These are phyloP conservation scores for Tribolium freemani DNA, from an alignment of 2,888 invertebrate species.

Conservation along the genomic window DNA sequence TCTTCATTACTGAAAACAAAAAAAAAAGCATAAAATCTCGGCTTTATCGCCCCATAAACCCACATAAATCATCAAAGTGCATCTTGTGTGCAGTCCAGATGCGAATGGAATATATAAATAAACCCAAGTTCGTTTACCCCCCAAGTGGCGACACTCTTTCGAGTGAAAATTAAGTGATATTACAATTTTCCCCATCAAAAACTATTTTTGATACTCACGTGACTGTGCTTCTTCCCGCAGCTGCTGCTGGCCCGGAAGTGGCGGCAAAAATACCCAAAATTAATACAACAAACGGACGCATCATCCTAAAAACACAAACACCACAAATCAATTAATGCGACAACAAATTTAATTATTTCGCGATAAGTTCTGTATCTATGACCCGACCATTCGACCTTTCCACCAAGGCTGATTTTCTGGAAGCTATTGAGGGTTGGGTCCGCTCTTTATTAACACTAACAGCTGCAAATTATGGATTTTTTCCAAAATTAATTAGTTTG, in stretches of 20 bases:
- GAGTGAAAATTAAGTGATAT: background rate
- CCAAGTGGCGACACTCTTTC: slow-evolving; percentile 13
- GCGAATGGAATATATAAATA: slow-evolving; percentile 50
- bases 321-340: slow-evolving; percentile 21
- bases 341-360: slow-evolving; percentile 30
- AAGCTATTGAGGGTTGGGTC: background rate
- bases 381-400: slow-evolving; percentile 30
- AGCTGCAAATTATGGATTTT: slow-evolving; percentile 14
- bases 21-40: slow-evolving; percentile 32
- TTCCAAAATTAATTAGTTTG: slow-evolving; percentile 8
- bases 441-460: background rate
- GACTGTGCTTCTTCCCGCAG: slow-evolving; percentile 32
- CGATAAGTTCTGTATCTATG: slow-evolving; percentile 37
- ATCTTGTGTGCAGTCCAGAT: slow-evolving; percentile 42
- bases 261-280: slow-evolving; percentile 16
- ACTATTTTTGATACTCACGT: slow-evolving; percentile 38
- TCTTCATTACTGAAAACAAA: slow-evolving; percentile 74
- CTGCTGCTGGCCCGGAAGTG: slow-evolving; percentile 27
- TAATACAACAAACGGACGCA: slow-evolving; percentile 2
- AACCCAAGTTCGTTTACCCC: slow-evolving; percentile 54
- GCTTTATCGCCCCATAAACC: slow-evolving; percentile 42
- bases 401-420: slow-evolving; percentile 31
- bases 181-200: background rate
- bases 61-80: slow-evolving; percentile 34
- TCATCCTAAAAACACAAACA: slow-evolving; percentile 5